A percentile compares a stretch with the other conserved stretches of the same genome.
Evolutionary conservation across 2,113 vertebrate genomes (phyloP).

Genomic region (Apteryx owenii): DNA sequence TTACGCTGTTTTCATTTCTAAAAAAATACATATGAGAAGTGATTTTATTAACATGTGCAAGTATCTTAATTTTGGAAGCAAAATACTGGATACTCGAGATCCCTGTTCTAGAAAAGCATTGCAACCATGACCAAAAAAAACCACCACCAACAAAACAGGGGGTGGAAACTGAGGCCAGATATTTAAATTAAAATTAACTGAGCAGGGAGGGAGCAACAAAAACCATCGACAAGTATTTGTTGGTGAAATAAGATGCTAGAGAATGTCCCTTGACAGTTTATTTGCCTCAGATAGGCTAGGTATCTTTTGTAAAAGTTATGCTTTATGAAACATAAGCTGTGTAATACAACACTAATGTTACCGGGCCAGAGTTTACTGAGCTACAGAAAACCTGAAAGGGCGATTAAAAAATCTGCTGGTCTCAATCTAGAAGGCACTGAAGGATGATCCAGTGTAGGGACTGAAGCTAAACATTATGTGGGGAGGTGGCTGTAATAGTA

Average conservation of each 20-base stretch:
- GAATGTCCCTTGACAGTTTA: not conserved
- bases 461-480: not conserved
- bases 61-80: not conserved
- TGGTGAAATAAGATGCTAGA: not conserved
- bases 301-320: not conserved
- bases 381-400: rapidly evolving
- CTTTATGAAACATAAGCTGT: rapidly evolving
- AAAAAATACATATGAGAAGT: not conserved
- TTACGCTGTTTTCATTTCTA: not conserved
- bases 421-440: rapidly evolving
- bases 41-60: not conserved
- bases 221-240: not conserved
- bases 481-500: not conserved
- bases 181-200: not conserved
- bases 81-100: not conserved
- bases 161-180: not conserved
- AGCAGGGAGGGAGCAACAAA: not conserved
- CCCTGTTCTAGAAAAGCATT: not conserved
- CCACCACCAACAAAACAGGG: not conserved
- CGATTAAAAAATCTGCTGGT: not conserved
- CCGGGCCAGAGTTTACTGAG: rapidly evolving
- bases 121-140: not conserved
- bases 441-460: rapidly evolving
- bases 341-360: rapidly evolving
- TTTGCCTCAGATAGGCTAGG: rapidly evolving